phyloP scores from a whole-genome alignment of 2,888 invertebrate species.

The Sesia bembeciformis region DNA sequence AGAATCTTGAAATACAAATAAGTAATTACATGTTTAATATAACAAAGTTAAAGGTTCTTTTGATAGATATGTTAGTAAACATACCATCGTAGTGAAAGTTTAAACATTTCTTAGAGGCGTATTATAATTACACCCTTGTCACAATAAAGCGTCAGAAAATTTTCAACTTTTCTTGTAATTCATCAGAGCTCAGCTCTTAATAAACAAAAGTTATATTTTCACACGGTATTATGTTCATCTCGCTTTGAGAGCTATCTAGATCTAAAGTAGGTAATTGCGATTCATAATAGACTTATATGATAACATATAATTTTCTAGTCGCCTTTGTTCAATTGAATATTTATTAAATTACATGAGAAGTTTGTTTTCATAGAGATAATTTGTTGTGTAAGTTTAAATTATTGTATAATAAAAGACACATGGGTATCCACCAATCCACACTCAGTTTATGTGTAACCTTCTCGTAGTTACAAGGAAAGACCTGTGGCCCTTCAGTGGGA shows the following conservation, averaged over 20 bases:
- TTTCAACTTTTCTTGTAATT: slow-evolving; percentile 41
- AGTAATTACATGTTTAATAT: too few relatives aligned
- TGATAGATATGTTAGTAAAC: too few relatives aligned
- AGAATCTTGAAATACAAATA: too few relatives aligned
- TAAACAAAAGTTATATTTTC: slow-evolving; percentile 21
- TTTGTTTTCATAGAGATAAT: neutral
- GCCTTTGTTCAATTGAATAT: neutral
- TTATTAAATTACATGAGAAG: neutral
- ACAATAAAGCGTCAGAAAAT: slow-evolving; percentile 9
- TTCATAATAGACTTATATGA: slow-evolving; percentile 3
- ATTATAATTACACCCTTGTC: slow-evolving; percentile 17
- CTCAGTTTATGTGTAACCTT: too few relatives aligned
- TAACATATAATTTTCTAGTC: neutral
- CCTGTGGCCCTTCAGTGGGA: too few relatives aligned
- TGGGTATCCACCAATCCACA: too few relatives aligned
- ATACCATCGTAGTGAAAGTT: neutral
- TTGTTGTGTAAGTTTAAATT: too few relatives aligned
- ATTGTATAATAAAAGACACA: too few relatives aligned
- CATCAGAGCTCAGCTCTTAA: slow-evolving; percentile 19
- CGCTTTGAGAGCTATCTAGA: slow-evolving; percentile 19
- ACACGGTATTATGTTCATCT: slow-evolving; percentile 28
- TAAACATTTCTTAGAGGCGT: neutral
- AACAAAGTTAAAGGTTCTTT: too few relatives aligned
- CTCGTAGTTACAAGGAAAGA: too few relatives aligned
- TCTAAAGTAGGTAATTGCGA: slow-evolving; percentile 9